Percentiles rank a stretch among this genome's conserved stretches.
phyloP scores from a whole-genome alignment of 2,113 vertebrate species.

The Xerus inauris region DNA sequence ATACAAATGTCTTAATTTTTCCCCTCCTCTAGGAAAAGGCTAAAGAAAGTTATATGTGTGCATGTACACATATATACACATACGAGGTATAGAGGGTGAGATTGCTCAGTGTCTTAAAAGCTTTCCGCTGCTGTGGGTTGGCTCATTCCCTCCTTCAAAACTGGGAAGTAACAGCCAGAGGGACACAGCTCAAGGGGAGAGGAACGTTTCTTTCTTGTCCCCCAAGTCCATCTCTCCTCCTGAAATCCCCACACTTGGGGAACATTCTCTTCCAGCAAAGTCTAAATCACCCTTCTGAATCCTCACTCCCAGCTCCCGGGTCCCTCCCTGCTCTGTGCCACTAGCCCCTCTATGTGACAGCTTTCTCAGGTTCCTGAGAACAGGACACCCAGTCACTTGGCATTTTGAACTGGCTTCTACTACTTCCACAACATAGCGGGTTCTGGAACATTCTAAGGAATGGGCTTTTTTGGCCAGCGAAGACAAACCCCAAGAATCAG shows the following conservation, averaged over 20 bases:
- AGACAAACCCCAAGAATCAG: slow-evolving; percentile 86
- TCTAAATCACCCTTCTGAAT: too few species aligned
- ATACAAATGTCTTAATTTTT: background rate
- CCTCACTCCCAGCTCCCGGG: rapidly evolving
- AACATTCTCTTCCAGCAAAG: background rate
- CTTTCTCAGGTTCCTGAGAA: background rate
- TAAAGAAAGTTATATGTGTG: too few species aligned
- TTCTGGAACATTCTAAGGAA: slow-evolving; percentile 82
- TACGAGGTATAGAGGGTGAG: background rate
- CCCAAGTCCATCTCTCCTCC: background rate
- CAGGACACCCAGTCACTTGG: slow-evolving; percentile 23
- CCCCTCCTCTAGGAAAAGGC: background rate
- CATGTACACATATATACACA: background rate
- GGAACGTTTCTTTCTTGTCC: background rate
- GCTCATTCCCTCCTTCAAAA: background rate
- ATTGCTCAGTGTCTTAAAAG: background rate
- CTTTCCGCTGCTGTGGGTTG: background rate
- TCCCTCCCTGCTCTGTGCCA: background rate
- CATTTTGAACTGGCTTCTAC: background rate
- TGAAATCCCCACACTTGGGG: background rate
- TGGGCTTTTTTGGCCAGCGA: slow-evolving; percentile 60
- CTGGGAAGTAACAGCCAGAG: background rate
- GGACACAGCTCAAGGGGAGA: background rate
- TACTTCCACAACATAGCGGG: slow-evolving; percentile 46
- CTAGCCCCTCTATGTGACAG: background rate